These are phyloP conservation scores for Oryzias javanicus DNA, from an alignment of 2,113 vertebrate species.

Conservation along the genomic window DNA sequence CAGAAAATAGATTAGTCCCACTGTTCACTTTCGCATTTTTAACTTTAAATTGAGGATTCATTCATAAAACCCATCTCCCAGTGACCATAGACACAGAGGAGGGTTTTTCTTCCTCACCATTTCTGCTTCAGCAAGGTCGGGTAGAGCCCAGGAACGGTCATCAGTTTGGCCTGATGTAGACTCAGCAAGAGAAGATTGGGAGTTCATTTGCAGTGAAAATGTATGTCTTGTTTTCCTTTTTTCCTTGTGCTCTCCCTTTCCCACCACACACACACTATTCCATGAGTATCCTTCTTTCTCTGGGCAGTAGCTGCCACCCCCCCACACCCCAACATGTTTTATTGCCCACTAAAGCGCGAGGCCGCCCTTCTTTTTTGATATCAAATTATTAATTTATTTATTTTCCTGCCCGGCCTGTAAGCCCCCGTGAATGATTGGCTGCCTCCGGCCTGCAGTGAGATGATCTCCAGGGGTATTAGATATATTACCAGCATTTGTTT, in stretches of 20 bases:
- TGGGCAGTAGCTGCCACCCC: slow-evolving; percentile 43
- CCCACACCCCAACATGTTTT: slow-evolving; percentile 67
- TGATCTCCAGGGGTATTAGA: slow-evolving; percentile 69
- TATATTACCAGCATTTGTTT: slow-evolving; percentile 78
- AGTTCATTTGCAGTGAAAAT: slow-evolving; percentile 66
- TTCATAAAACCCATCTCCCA: slow-evolving; percentile 18
- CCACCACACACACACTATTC: slow-evolving; percentile 26
- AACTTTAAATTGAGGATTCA: too few species aligned
- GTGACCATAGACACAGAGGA: slow-evolving; percentile 7
- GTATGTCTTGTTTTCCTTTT: slow-evolving; percentile 44
- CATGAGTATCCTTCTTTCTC: slow-evolving; percentile 54
- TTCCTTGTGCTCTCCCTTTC: slow-evolving; percentile 37
- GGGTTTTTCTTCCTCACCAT: slow-evolving; percentile 8
- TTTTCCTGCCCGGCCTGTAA: slow-evolving; percentile 58
- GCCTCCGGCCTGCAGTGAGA: slow-evolving; percentile 54
- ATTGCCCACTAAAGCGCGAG: slow-evolving; percentile 75
- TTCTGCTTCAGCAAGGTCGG: slow-evolving; percentile 26
- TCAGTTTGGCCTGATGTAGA: slow-evolving; percentile 57
- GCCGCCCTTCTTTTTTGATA: slow-evolving; percentile 68
- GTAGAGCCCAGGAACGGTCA: slow-evolving; percentile 41
- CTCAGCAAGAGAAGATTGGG: slow-evolving; percentile 49
- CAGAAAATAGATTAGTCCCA: too few species aligned
- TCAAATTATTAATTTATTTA: slow-evolving; percentile 73
- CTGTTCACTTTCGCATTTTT: too few species aligned
- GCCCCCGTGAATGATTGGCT: slow-evolving; percentile 60